A percentile compares a stretch with the other conserved stretches of the same genome.
Conservation (phyloP, 2,113 vertebrate species). For the Saccopteryx bilineata region DNA sequence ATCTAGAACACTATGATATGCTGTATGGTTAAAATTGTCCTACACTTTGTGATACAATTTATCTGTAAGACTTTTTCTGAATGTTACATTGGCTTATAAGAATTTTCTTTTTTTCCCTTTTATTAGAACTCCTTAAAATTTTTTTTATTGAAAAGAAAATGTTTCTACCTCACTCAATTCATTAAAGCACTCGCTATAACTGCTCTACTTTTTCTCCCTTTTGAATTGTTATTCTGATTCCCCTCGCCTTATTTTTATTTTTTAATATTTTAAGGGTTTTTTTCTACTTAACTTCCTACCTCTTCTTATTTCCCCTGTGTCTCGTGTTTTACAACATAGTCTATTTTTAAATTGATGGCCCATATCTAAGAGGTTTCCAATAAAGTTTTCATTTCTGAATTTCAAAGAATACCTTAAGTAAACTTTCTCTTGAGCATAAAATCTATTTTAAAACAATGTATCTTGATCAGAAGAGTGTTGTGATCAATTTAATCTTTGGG, state of each 20-base stretch:
- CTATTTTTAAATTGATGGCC: not conserved
- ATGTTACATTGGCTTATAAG: not conserved
- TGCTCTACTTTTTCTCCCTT: not conserved
- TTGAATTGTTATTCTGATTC: not conserved
- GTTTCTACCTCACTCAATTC: not conserved
- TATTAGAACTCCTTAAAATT: conserved; percentile 2
- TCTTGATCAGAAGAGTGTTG: not conserved
- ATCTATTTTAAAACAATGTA: conserved; percentile 8
- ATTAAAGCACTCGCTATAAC: not conserved
- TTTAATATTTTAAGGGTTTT: not conserved
- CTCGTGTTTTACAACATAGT: not conserved
- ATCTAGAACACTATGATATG: not conserved
- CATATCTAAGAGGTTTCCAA: not conserved
- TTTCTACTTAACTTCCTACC: not conserved
- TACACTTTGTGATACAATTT: conserved; percentile 16
- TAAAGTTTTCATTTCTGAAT: not conserved
- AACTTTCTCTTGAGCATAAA: not conserved
- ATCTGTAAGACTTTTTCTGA: not conserved
- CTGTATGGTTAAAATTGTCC: conserved; percentile 20
- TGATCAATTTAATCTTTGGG: not conserved
- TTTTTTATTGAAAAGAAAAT: conserved; percentile 3
- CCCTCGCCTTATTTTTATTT: not conserved
- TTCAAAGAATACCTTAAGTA: not conserved
- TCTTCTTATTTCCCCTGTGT: not conserved
- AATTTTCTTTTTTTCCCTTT: not conserved